Conservation (phyloP, 64 coral and sea anemone genomes). For the Anthopleura sola region DNA sequence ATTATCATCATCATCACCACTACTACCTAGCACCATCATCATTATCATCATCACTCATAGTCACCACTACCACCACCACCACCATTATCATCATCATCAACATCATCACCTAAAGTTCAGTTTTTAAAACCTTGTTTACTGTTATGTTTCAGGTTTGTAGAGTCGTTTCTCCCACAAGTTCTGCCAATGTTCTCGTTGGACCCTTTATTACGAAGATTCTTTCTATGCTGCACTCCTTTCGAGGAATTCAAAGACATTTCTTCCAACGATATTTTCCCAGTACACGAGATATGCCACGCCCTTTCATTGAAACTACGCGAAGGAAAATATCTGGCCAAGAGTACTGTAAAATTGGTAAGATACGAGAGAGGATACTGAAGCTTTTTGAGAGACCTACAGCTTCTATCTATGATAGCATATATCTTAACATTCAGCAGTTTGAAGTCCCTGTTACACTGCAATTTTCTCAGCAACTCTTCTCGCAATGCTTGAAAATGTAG, state of each 20-base stretch:
- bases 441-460: too few relatives aligned
- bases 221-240: neutral
- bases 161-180: neutral
- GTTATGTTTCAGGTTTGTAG: neutral
- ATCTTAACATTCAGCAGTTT: too few relatives aligned
- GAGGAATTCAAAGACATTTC: neutral
- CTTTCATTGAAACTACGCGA: neutral
- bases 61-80: too few relatives aligned
- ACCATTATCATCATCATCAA: too few relatives aligned
- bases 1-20: too few relatives aligned
- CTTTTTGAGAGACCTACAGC: too few relatives aligned
- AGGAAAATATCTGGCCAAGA: neutral
- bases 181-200: slow-evolving; percentile 1
- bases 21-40: too few relatives aligned
- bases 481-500: too few relatives aligned
- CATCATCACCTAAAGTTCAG: neutral
- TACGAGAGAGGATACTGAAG: too few relatives aligned
- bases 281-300: neutral
- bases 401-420: too few relatives aligned
- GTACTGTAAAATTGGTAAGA: neutral
- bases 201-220: neutral
- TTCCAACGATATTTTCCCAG: neutral
- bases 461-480: too few relatives aligned
- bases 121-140: neutral
- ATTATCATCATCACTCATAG: too few relatives aligned